Conservation (phyloP, 2,797 vertebrate species). For the Lerista edwardsae region DNA sequence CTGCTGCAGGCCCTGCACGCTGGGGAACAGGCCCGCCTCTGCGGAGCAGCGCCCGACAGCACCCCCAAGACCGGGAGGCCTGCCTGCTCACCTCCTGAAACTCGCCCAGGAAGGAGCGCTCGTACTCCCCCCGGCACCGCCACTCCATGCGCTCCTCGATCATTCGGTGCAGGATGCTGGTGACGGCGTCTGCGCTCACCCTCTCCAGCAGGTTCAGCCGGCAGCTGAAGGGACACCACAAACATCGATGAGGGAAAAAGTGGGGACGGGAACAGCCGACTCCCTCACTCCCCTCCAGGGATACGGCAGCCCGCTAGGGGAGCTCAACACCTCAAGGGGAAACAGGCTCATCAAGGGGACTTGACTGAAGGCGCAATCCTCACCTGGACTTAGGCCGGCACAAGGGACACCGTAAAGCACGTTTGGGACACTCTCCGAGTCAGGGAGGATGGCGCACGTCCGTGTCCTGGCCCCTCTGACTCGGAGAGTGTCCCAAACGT, state of each 20-base stretch:
- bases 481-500: no score
- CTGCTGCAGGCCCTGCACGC: no score
- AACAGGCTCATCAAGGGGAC: no score
- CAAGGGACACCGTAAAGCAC: no score
- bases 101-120: constrained; percentile 90
- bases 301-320: no score
- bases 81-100: constrained; percentile 87
- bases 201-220: constrained; percentile 90
- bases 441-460: no score
- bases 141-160: constrained; percentile 94
- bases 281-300: neutral
- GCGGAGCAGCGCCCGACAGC: neutral
- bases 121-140: constrained; percentile 92
- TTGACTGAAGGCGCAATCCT: no score
- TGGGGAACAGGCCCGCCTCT: neutral
- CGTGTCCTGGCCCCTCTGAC: no score
- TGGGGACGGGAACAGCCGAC: no score
- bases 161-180: constrained; percentile 90
- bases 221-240: constrained; percentile 73
- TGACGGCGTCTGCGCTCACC: constrained; percentile 91
- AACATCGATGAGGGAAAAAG: no score
- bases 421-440: no score
- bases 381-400: no score
- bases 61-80: neutral
- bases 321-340: neutral